A percentile compares a stretch with the other conserved stretches of the same genome.
Evolutionary conservation across 2,888 invertebrate species (phyloP).

Genomic region (Drosophila parthenogenetica): DNA sequence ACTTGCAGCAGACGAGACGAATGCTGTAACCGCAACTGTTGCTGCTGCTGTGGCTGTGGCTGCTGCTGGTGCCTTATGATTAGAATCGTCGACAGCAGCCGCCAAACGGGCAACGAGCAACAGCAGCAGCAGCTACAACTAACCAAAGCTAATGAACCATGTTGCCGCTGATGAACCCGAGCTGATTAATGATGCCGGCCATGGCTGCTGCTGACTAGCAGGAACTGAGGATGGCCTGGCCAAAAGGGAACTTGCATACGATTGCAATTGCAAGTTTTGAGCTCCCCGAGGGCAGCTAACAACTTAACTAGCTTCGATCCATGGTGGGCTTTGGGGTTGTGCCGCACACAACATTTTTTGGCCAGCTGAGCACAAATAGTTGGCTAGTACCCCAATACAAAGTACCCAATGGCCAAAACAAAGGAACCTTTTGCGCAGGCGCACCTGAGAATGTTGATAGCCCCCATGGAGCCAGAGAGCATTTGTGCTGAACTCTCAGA

Average conservation of each 20-base stretch:
- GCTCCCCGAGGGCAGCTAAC: conserved; percentile 71
- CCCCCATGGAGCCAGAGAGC: conserved; percentile 71
- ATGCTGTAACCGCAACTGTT: conserved; percentile 39
- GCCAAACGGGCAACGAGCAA: conserved; percentile 65
- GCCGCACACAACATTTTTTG: conserved; percentile 58
- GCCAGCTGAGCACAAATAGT: conserved; percentile 52
- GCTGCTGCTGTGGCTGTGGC: conserved; percentile 29
- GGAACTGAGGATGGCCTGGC: conserved; percentile 16
- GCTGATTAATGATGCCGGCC: conserved; percentile 74
- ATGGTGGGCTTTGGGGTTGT: conserved; percentile 69
- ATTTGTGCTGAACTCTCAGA: conserved; percentile 13
- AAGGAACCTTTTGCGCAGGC: conserved; percentile 64
- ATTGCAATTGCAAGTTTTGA: conserved; percentile 34
- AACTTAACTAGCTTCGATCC: conserved; percentile 74
- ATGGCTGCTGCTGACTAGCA: conserved; percentile 14
- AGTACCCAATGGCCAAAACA: conserved; percentile 67
- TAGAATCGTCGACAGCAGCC: conserved; percentile 76
- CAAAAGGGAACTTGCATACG: conserved; percentile 45
- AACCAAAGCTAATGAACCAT: conserved; percentile 80
- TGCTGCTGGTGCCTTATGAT: conserved; percentile 76
- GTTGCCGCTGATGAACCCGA: conserved; percentile 79
- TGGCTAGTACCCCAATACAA: not conserved
- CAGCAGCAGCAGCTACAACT: conserved; percentile 48
- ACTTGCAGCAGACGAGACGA: conserved; percentile 58
- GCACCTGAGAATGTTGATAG: conserved; percentile 85